Base-by-base conservation (phyloP, 2,797 vertebrate species). In the Steatocranus sp. region DNA sequence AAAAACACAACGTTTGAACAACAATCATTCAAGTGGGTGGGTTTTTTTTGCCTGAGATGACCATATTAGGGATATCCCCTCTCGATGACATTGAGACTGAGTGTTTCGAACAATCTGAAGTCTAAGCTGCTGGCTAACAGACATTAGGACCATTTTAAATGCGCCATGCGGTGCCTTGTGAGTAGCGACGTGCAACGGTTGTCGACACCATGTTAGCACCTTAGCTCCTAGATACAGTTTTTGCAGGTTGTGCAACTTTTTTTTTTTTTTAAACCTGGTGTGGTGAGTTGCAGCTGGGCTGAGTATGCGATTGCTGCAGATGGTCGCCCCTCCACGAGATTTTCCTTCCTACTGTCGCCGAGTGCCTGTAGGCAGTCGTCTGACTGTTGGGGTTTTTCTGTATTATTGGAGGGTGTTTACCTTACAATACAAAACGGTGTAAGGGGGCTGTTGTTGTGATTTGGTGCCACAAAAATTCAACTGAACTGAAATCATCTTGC, bases 131-230 rank as follows among this genome's bases (percentile, higher is more conserved):
- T 58, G 27, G 15, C 54, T 36, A 61, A n/a, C 12, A 15, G 51
- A 25, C 23, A 0, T 53, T 5, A 53, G 30, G 54, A 58, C 30
- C 17, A 32, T 18, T 58, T 32, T n/a, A 58, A 58, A n/a, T 7
- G 6, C 1, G 6, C 54, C 54, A 0, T n/a, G 6, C 9, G 3
- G 9, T 32, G 30, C 30, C 2, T 0, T 34, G 30, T 32, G 30
- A 58, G 27, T 9, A 58, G 27, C 15, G 17, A 0, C 3, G 3
- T 34, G 30, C 17, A 32, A 32, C 17, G 11, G 15, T 11, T 58
- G 54, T 58, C 1, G 8, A 32, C 54, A 32, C 27, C 54, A 1
- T 6, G 54, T 58, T 6, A 18, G 27, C 54, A 18, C 27, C 15
- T 18, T 2, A 1, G 27, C 54, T 1, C 27, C 54, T 58, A 58